phyloP scores from a whole-genome alignment of 1,140 invertebrate species.

The Ips nitidus region DNA sequence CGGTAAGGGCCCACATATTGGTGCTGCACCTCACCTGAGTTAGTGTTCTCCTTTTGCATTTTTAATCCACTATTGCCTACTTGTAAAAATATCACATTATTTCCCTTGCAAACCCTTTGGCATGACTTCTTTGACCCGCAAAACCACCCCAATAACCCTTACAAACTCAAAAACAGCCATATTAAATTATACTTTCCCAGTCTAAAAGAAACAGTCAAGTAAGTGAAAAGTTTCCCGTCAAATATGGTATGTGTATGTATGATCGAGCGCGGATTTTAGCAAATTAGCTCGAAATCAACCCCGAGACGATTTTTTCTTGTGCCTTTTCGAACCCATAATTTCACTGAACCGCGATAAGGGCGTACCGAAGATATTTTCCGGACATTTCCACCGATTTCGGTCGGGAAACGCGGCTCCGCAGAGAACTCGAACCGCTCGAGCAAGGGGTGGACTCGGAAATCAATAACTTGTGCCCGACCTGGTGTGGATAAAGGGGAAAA shows the following conservation, averaged over 20 bases:
- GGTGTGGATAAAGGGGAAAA: constrained; percentile 10
- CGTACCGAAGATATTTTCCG: constrained; percentile 8
- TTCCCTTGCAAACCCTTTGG: background rate
- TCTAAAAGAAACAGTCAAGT: background rate
- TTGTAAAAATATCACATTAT: constrained; percentile 28
- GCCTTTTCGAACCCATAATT: constrained; percentile 12
- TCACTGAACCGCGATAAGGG: background rate
- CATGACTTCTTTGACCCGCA: background rate
- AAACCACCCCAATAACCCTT: background rate
- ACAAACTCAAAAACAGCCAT: background rate
- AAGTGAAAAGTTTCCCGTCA: background rate
- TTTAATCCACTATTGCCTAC: constrained; percentile 24
- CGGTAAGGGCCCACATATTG: constrained; percentile 98
- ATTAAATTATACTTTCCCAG: constrained; percentile 1
- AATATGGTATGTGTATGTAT: background rate
- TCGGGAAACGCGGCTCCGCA: constrained; percentile 17
- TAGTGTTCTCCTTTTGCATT: constrained; percentile 51
- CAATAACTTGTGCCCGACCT: constrained; percentile 19
- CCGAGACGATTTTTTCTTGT: constrained; percentile 19
- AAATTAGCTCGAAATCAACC: constrained; percentile 7
- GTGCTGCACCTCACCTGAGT: constrained; percentile 65
- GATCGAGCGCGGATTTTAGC: background rate
- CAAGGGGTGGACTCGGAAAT: constrained; percentile 29
- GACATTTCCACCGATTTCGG: constrained; percentile 26
- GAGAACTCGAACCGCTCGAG: constrained; percentile 18